Conservation (phyloP, 35 echinoderm and acorn worm genomes). For the Ptychodera flava region DNA sequence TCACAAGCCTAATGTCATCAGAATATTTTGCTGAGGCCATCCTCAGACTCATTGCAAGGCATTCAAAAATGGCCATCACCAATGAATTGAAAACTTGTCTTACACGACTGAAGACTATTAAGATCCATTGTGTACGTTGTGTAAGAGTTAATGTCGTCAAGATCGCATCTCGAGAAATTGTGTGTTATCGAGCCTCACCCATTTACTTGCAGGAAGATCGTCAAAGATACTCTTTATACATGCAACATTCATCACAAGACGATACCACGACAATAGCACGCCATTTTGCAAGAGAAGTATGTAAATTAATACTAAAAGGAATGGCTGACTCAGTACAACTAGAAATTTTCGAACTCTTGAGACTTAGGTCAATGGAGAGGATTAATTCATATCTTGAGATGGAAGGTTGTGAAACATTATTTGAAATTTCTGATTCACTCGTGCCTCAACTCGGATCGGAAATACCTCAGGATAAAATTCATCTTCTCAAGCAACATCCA, state of each 20-base stretch:
- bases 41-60: not conserved
- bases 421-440: not conserved
- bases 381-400: not conserved
- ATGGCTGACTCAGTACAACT: not conserved
- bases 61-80: not conserved
- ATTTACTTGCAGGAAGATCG: not conserved
- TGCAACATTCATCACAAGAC: not conserved
- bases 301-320: not conserved
- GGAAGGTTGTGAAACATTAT: not conserved
- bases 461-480: conserved; percentile 19
- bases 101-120: not conserved
- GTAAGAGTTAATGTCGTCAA: not conserved
- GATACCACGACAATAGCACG: not conserved
- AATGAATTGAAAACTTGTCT: not conserved
- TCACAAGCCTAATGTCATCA: not conserved
- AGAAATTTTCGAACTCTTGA: not conserved
- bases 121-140: not conserved
- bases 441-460: not conserved
- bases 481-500: conserved; percentile 17
- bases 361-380: not conserved
- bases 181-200: not conserved
- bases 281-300: not conserved
- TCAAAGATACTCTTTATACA: not conserved
- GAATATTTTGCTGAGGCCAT: not conserved
- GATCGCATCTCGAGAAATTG: no score